phyloP scores from a whole-genome alignment of 2,797 vertebrate genomes.

The Psittacula echo region DNA sequence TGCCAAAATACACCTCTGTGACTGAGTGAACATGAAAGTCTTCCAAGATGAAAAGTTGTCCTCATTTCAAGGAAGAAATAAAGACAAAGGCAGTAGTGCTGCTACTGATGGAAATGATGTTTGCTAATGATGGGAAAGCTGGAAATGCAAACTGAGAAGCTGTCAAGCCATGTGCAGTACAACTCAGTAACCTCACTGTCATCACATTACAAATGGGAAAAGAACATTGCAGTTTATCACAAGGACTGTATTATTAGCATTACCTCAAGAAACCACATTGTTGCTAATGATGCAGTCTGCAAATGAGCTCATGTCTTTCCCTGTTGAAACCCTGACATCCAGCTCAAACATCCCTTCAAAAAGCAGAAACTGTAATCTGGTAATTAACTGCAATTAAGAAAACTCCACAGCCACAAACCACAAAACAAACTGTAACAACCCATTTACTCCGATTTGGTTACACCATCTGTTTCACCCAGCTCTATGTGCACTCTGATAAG shows the following conservation, averaged over 20 bases:
- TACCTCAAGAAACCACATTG: neutral
- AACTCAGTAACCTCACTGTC: neutral
- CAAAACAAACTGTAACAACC: neutral
- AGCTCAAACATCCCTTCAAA: neutral
- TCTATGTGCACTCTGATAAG: neutral
- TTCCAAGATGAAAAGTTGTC: constrained; percentile 4
- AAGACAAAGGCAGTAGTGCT: neutral
- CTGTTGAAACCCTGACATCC: neutral
- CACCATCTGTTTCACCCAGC: neutral
- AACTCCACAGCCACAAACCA: neutral
- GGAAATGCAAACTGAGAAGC: neutral
- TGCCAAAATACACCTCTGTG: neutral
- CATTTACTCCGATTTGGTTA: neutral
- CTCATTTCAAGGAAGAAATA: constrained; percentile 1
- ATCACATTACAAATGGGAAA: neutral
- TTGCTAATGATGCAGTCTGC: neutral
- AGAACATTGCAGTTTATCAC: neutral
- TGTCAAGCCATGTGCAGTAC: neutral
- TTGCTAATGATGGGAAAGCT: neutral
- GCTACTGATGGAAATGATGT: neutral
- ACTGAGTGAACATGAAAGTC: constrained; percentile 12
- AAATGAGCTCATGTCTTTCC: neutral
- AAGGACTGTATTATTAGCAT: neutral
- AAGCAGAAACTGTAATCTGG: neutral
- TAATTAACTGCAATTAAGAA: neutral